Percentiles rank a stretch among this genome's conserved stretches.
Evolutionary conservation across 2,113 vertebrate species (phyloP).

Genomic region (Pomatostomus ruficeps): DNA sequence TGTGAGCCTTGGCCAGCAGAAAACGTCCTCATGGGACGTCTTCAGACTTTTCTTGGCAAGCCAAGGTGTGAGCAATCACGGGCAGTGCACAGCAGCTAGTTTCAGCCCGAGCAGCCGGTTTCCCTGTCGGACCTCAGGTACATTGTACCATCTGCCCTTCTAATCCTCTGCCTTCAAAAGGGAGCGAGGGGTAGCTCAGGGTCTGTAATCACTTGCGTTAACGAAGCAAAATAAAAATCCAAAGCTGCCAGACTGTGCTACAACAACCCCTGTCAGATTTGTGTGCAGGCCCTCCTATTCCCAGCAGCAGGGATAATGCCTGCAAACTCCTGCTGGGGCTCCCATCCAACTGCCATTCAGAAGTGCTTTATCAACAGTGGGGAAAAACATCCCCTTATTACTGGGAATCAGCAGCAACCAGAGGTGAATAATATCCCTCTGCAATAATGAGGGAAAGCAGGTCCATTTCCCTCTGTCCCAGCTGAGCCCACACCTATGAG

Average conservation of each 20-base stretch:
- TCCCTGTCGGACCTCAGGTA: neutral
- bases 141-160: neutral
- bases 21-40: rapidly evolving
- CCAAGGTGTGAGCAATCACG: neutral
- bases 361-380: neutral
- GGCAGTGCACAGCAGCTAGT: neutral
- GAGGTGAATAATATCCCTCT: neutral
- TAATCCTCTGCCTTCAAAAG: neutral
- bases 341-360: rapidly evolving
- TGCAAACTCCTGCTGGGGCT: neutral
- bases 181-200: neutral
- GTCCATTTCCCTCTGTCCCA: neutral
- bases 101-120: neutral
- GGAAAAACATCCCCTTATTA: neutral
- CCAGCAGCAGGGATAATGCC: neutral
- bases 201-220: neutral
- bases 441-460: neutral
- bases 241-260: neutral
- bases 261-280: neutral
- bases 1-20: neutral
- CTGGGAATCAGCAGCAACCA: neutral
- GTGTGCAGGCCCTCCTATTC: neutral
- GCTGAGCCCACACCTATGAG: neutral
- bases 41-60: neutral
- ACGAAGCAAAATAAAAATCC: neutral